Evolutionary conservation across 1,140 invertebrate species (phyloP).

Genomic region (Pseudomyrmex concolor): DNA sequence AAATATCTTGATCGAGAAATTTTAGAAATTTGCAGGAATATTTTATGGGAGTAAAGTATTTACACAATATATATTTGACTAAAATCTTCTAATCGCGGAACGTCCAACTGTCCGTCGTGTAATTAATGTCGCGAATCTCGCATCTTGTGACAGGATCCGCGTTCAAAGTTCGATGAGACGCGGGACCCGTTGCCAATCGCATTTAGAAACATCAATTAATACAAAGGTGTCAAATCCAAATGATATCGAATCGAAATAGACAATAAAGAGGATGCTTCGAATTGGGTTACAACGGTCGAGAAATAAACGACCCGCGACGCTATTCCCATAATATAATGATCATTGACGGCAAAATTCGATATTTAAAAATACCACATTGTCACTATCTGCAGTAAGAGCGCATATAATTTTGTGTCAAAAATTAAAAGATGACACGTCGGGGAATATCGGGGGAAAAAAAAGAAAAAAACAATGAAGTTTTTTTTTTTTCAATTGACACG

Average conservation of each 20-base stretch:
- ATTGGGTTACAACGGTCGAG: slow-evolving; percentile 60
- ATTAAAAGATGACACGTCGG: not conserved
- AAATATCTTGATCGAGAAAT: not conserved
- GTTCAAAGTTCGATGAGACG: slow-evolving; percentile 21
- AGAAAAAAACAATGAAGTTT: not conserved
- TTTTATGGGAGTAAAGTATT: too few relatives aligned
- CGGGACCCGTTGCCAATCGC: not conserved
- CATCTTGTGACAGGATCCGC: not conserved
- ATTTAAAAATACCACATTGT: slow-evolving; percentile 25
- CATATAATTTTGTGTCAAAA: not conserved
- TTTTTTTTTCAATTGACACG: not conserved
- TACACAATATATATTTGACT: too few relatives aligned
- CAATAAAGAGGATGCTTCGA: slow-evolving; percentile 27
- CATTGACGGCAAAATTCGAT: slow-evolving; percentile 1
- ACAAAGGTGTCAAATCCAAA: slow-evolving; percentile 38
- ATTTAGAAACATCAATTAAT: slow-evolving; percentile 53
- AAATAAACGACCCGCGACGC: slow-evolving; percentile 63
- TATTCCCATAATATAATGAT: slow-evolving; percentile 42
- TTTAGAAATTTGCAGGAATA: not conserved
- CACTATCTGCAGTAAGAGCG: not conserved
- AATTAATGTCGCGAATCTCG: not conserved
- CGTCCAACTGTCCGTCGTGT: not conserved
- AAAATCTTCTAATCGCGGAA: too few relatives aligned
- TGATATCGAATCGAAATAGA: slow-evolving; percentile 38
- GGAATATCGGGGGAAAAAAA: too few relatives aligned